Percentiles rank a stretch among this genome's conserved stretches.
Evolutionary conservation across 2,888 invertebrate genomes (phyloP).

Genomic region (Ormyrus pomaceus): DNA sequence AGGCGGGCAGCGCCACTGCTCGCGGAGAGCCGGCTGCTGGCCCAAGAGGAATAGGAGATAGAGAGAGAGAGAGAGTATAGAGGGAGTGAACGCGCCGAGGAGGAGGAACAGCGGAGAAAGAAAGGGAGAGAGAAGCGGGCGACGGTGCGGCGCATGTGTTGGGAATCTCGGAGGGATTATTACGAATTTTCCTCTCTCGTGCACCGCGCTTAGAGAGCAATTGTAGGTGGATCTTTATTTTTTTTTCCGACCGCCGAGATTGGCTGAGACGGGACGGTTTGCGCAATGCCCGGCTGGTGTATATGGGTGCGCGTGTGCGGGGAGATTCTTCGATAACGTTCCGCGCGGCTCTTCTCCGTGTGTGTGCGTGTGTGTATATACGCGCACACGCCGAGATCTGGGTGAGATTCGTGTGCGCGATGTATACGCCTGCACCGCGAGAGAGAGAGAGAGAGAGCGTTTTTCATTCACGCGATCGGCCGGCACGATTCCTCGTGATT

Average conservation of each 20-base stretch:
- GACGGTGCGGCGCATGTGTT: slow-evolving; percentile 14
- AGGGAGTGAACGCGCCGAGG: too few relatives aligned
- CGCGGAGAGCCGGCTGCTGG: too few relatives aligned
- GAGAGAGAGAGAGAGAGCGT: not conserved
- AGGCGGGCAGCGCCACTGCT: too few relatives aligned
- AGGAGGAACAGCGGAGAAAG: slow-evolving; percentile 1
- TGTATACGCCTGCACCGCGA: not conserved
- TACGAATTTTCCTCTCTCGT: slow-evolving; percentile 3
- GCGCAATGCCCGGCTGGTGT: not conserved
- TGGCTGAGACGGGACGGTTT: not conserved
- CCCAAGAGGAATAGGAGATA: too few relatives aligned
- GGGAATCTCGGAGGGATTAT: slow-evolving; percentile 11
- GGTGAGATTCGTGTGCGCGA: not conserved
- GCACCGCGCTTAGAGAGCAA: too few relatives aligned
- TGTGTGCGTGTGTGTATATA: too few relatives aligned
- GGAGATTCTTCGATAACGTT: not conserved
- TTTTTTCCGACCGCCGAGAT: not conserved
- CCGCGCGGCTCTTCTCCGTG: too few relatives aligned
- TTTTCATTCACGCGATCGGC: too few relatives aligned
- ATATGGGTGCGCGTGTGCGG: not conserved
- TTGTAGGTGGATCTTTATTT: not conserved
- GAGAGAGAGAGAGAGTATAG: too few relatives aligned
- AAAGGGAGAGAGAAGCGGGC: slow-evolving; percentile 26
- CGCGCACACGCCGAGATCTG: too few relatives aligned
- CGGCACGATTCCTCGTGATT: too few relatives aligned